These are phyloP conservation scores for Entomobrya multifasciata DNA, from an alignment of 2,888 invertebrate species.

Conservation along the genomic window DNA sequence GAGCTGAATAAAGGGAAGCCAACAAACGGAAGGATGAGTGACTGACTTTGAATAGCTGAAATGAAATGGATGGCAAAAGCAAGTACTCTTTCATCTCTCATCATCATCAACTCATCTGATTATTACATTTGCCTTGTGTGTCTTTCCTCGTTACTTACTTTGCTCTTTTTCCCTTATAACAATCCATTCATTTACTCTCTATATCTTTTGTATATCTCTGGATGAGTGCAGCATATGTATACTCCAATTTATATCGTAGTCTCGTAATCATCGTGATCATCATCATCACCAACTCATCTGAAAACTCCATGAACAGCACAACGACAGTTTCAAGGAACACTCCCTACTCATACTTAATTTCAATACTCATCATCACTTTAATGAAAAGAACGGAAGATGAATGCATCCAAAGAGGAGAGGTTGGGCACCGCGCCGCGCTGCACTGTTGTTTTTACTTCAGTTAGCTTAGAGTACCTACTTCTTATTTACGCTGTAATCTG, in stretches of 20 bases:
- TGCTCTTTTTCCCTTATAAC: neutral
- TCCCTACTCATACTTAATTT: conserved; percentile 24
- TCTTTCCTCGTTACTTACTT: conserved; percentile 43
- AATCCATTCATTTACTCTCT: conserved; percentile 14
- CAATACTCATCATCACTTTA: conserved; percentile 30
- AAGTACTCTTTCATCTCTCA: conserved; percentile 58
- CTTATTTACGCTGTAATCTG: neutral
- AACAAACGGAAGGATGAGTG: conserved; percentile 70
- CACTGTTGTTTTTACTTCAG: conserved; percentile 5
- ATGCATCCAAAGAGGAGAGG: neutral
- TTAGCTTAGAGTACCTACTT: conserved; percentile 5
- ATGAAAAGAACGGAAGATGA: conserved; percentile 22
- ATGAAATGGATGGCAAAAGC: conserved; percentile 52
- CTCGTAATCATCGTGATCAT: neutral
- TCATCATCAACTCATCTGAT: conserved; percentile 60
- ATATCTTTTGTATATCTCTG: neutral
- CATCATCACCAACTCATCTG: neutral
- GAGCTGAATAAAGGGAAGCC: conserved; percentile 60
- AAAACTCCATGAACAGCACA: conserved; percentile 32
- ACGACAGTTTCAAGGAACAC: conserved; percentile 40
- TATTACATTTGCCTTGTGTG: conserved; percentile 54
- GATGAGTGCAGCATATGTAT: neutral
- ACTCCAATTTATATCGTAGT: neutral
- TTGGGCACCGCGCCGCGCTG: neutral
- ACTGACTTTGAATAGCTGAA: conserved; percentile 65